Percentiles rank a stretch among this genome's conserved stretches.
phyloP scores from a whole-genome alignment of 1,140 invertebrate species.

The Reticulitermes speratus region DNA sequence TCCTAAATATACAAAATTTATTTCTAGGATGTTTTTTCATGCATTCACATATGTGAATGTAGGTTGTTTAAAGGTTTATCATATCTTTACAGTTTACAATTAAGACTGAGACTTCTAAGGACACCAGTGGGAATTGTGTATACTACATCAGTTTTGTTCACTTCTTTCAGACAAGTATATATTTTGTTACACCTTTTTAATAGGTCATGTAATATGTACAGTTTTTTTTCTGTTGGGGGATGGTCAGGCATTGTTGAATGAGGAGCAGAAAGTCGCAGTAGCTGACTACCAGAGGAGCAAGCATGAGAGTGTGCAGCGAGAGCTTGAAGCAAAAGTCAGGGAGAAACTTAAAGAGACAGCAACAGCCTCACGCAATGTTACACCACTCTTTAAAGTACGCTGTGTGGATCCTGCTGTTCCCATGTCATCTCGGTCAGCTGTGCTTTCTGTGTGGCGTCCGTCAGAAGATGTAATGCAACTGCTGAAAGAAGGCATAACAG shows the following conservation, averaged over 20 bases:
- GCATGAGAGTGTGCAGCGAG: conserved; percentile 42
- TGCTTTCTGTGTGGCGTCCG: conserved; percentile 61
- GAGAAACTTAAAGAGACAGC: conserved; percentile 38
- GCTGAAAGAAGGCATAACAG: conserved; percentile 53
- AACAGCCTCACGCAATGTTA: background rate
- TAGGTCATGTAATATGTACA: no score
- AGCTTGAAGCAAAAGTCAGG: conserved; percentile 45
- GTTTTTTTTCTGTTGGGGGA: no score
- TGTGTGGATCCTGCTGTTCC: conserved; percentile 45
- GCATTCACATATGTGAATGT: no score
- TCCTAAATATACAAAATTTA: no score
- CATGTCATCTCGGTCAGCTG: conserved; percentile 43
- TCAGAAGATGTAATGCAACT: conserved; percentile 53
- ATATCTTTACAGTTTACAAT: no score
- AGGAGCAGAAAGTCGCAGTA: conserved; percentile 45
- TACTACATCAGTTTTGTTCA: no score
- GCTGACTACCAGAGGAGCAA: conserved; percentile 44
- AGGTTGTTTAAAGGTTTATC: no score
- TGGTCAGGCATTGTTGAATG: conserved; percentile 45
- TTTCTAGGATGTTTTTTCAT: no score
- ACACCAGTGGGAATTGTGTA: no score
- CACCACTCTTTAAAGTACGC: conserved; percentile 35
- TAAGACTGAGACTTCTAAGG: no score
- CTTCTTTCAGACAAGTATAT: no score
- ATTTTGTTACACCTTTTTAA: no score